Evolutionary conservation across 2,797 vertebrate species (phyloP), one percentile per base, ranked within the genome.

Genomic region (Glossophaga mutica): DNA sequence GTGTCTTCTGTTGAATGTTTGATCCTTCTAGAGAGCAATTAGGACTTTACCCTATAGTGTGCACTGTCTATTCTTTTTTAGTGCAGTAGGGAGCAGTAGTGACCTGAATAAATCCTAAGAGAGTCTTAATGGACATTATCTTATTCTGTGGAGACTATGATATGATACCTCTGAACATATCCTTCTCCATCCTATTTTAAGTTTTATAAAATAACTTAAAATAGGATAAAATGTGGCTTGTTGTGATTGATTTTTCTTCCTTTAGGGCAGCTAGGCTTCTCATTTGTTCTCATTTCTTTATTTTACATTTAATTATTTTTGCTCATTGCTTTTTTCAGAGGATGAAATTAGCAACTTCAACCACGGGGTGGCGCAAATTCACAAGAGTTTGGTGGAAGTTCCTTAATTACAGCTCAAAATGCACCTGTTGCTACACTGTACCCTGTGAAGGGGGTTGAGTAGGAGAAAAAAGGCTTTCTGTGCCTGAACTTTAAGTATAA

Each of bases 361-460:
- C 95, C 97, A 93, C 94, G 85, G n/a, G 97, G 55, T 93, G 94
- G 94, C 18, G 26, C 65, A 87, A n/a, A 90, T 82, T 90, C 59
- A 48, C 70, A 87, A 24, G 29, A 52, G 39, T 91, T 48, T 71
- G 62, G 0, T 68, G 71, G 74, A 95, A 57, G 44, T 87, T 37
- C 6, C 37, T 87, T 18, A 84, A 11, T 67, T 88, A 77, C 5
- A 37, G 6, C 19, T 15, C 42, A 39, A 74, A 37, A 39, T 42
- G 2, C 2, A 29, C 18, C 37, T 76, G 3, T 92, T 87, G 67
- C 24, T 34, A 21, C 39, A 50, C 19, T 24, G 34, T 22, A 50
- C n/a, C 76, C n/a, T 2, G n/a, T 65, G 24, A 92, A 87, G 62
- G 52, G 32, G 9, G 5, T 83, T 82, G 42, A 15, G 48, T 70